Evolutionary conservation across 1,140 invertebrate species (phyloP), one percentile per base, ranked within the genome.

Genomic region (Palaemon carinicauda): DNA sequence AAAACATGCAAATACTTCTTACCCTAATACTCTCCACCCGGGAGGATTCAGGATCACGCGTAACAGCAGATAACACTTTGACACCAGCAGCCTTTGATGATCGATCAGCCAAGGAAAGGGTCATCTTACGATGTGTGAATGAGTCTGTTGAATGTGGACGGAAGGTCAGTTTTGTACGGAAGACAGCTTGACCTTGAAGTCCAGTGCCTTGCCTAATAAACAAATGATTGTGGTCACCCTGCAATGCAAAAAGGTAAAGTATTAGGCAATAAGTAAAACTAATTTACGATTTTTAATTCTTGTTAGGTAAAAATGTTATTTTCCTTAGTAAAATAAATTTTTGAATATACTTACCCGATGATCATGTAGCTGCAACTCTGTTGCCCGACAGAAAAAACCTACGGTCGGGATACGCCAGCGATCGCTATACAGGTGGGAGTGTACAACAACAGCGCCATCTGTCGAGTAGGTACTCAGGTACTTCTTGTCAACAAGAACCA

Each of bases 71-170:
- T 73, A 99, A 92, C 41, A 99, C 97, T 93, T 99, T 98, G 90
- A 99, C 98, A 83, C 98, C 98, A 21, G 96, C 95, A 15, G 97
- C 96, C 91, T 99, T 99, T 80, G 96, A 96, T n/a, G 97, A 98
- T 15, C 98, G 94, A 91, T 99, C 98, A 5, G 98, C 98, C 71
- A 99, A 92, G 0, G 97, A 99, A 91, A 99, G 94, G 0, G 98
- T 99, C 95, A 99, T 98, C 93, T 99, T 99, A 87, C 98, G 94
- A 92, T 99, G 98, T 1, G 98, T 99, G 92, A 99, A 98, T 2
- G 97, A 98, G 90, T 99, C 98, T 0, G 98, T 99, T 0, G 98
- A 99, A 91, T 99, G 97, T 1, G 98, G 98, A 82, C 98, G 94
- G 94, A 99, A 99, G 0, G 97, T 97, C 0, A 99, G 92, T 91